phyloP scores from a whole-genome alignment of 2,113 vertebrate genomes.

The Trinectes maculatus region DNA sequence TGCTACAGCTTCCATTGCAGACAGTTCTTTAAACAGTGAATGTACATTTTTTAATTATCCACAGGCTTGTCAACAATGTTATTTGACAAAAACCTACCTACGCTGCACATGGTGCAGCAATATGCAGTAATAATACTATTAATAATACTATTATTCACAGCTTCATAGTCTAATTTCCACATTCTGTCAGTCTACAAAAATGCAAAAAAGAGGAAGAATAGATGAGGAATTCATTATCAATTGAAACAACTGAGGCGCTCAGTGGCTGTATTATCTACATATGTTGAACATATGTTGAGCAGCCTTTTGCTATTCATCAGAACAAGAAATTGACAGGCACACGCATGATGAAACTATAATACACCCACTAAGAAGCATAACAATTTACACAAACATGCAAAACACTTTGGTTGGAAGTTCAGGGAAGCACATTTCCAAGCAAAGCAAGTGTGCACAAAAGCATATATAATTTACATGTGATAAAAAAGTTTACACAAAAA shows the following conservation, averaged over 20 bases:
- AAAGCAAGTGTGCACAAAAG: conserved; percentile 71
- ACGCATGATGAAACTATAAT: conserved; percentile 64
- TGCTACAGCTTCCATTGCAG: conserved; percentile 49
- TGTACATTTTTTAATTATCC: conserved; percentile 66
- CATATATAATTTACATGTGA: conserved; percentile 56
- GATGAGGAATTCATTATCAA: conserved; percentile 3
- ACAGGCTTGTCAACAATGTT: conserved; percentile 37
- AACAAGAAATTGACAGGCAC: conserved; percentile 59
- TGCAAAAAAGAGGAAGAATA: conserved; percentile 15
- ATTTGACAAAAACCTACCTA: conserved; percentile 11
- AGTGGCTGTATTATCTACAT: conserved; percentile 16
- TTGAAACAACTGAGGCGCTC: neutral
- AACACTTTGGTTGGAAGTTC: conserved; percentile 81
- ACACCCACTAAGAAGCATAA: conserved; percentile 63
- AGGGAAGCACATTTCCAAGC: conserved; percentile 70
- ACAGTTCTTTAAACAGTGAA: conserved; percentile 59
- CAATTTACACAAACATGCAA: conserved; percentile 84
- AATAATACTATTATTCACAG: neutral
- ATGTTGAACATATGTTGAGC: conserved; percentile 18
- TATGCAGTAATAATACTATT: neutral
- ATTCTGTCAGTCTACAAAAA: conserved; percentile 14
- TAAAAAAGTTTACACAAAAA: conserved; percentile 61
- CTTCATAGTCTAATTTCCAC: conserved; percentile 5
- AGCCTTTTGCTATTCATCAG: conserved; percentile 50
- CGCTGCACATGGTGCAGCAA: neutral